These are phyloP conservation scores for Chaenodraco wilsoni DNA, from an alignment of 2,797 vertebrate genomes.

Conservation along the genomic window DNA sequence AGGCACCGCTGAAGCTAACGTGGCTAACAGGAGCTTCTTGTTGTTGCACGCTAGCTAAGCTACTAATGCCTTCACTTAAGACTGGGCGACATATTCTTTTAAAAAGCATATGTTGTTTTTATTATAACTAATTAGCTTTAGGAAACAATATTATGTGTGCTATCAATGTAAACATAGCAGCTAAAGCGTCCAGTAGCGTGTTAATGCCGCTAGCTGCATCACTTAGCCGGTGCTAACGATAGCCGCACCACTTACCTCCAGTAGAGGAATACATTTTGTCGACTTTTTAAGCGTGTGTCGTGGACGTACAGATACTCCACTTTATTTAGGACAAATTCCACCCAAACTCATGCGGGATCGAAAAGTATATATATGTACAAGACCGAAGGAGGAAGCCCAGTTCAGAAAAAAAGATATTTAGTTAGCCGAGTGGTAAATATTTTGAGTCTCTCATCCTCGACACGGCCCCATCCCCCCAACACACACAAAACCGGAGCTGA, in stretches of 20 bases:
- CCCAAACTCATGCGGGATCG: conserved; percentile 77
- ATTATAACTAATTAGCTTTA: not conserved
- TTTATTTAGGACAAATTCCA: conserved; percentile 59
- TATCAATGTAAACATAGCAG: not conserved
- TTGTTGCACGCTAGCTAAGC: conserved; percentile 74
- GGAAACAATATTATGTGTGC: not conserved
- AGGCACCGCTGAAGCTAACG: conserved; percentile 64
- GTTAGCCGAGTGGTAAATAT: conserved; percentile 80
- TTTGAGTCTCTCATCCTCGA: conserved; percentile 82
- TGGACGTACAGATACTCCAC: conserved; percentile 75
- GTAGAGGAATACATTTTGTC: conserved; percentile 86
- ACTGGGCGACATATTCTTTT: conserved; percentile 16
- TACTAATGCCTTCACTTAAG: conserved; percentile 50
- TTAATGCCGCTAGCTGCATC: conserved; percentile 55
- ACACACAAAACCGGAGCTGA: conserved; percentile 75
- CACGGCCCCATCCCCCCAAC: conserved; percentile 85
- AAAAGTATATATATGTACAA: conserved; percentile 42
- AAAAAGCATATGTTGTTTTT: not conserved
- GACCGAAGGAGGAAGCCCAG: conserved; percentile 33
- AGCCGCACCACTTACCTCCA: conserved; percentile 82
- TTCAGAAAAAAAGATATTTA: conserved; percentile 62
- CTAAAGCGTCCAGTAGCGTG: conserved; percentile 13
- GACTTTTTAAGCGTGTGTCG: conserved; percentile 75
- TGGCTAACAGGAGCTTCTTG: conserved; percentile 74
- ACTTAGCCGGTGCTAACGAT: conserved; percentile 67